A percentile compares a stretch with the other conserved stretches of the same genome.
Evolutionary conservation across 1,140 invertebrate genomes (phyloP).

Genomic region (Euglossa dilemma): DNA sequence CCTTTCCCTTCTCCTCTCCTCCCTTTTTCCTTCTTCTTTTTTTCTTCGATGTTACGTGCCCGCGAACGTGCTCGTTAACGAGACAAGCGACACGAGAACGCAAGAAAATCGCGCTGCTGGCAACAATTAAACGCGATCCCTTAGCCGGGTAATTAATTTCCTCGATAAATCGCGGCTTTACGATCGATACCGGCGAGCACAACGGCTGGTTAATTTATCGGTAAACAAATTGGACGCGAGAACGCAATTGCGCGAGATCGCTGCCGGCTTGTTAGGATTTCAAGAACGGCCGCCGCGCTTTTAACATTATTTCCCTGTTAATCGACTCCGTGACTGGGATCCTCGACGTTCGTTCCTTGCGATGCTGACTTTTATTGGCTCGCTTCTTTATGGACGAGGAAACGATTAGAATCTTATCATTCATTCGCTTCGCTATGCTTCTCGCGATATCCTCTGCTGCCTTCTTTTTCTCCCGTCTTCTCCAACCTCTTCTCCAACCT

Average conservation of each 20-base stretch:
- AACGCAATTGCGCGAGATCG: not conserved
- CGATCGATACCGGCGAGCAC: not conserved
- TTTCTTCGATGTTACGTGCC: not conserved
- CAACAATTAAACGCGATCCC: slow-evolving; percentile 9
- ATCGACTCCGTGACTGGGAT: slow-evolving; percentile 4
- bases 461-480: too few relatives aligned
- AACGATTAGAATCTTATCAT: not conserved
- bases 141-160: not conserved
- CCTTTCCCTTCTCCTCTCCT: not conserved
- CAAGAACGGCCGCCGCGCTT: not conserved
- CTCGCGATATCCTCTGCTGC: not conserved
- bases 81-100: not conserved
- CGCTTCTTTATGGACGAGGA: not conserved
- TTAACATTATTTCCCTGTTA: not conserved
- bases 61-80: not conserved
- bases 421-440: not conserved
- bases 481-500: too few relatives aligned
- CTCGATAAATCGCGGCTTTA: not conserved
- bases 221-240: slow-evolving; percentile 8
- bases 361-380: not conserved
- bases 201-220: not conserved
- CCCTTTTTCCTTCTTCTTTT: not conserved
- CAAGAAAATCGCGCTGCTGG: not conserved
- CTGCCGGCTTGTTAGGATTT: not conserved
- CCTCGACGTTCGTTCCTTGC: not conserved